Percentiles rank a stretch among this genome's conserved stretches.
These are phyloP conservation scores for Halcyon smyrnensis DNA, from an alignment of 2,797 vertebrate genomes.

Conservation along the genomic window DNA sequence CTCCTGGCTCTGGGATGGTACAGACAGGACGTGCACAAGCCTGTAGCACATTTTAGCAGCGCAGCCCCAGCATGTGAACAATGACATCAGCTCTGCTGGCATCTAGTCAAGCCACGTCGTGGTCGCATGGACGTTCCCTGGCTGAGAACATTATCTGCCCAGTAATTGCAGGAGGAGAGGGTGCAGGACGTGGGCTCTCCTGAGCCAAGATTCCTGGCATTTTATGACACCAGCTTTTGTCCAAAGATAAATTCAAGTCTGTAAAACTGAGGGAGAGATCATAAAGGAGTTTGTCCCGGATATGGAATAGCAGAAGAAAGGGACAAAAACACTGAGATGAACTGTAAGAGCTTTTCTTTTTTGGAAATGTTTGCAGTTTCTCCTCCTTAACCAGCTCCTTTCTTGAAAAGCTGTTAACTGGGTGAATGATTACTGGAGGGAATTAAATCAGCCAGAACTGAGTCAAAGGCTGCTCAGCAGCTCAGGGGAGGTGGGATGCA, in stretches of 20 bases:
- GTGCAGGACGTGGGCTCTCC: background rate
- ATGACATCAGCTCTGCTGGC: background rate
- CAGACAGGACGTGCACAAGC: rapidly evolving
- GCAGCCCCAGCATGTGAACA: background rate
- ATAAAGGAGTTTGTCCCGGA: background rate
- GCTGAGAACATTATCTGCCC: background rate
- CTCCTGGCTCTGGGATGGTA: background rate
- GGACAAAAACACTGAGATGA: background rate
- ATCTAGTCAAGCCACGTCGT: background rate
- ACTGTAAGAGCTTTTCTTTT: background rate
- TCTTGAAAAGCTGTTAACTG: background rate
- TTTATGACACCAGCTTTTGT: background rate
- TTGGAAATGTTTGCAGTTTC: background rate
- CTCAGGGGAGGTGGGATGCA: background rate
- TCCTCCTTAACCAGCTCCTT: background rate
- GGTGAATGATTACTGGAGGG: background rate
- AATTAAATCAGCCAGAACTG: background rate
- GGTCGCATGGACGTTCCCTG: background rate
- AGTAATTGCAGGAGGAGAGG: background rate
- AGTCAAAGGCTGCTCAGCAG: background rate
- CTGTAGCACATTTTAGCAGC: background rate
- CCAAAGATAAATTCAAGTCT: background rate
- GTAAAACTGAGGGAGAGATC: background rate
- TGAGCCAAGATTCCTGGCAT: background rate
- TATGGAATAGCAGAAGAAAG: background rate